Conservation (phyloP, 2,797 vertebrate species). For the Sardinella longiceps region DNA sequence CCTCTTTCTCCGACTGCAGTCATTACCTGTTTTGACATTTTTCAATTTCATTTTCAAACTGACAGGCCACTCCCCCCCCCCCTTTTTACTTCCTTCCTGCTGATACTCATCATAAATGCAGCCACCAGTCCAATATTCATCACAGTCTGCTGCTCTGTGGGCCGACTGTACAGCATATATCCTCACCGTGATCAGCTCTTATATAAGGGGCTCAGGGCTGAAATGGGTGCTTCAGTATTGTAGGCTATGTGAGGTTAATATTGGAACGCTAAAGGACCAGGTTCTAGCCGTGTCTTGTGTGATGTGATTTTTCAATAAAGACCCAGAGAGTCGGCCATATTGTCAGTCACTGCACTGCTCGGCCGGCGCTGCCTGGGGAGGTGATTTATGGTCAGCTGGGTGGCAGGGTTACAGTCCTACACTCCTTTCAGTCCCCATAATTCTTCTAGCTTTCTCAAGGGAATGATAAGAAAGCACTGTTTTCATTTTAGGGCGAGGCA, state of each 20-base stretch:
- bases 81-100: neutral
- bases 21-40: constrained; percentile 10
- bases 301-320: constrained; percentile 73
- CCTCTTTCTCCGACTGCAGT: neutral
- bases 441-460: constrained; percentile 57
- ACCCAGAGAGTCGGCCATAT: constrained; percentile 70
- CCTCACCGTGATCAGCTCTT: too few relatives aligned
- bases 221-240: neutral
- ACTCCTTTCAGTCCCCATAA: constrained; percentile 53
- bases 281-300: constrained; percentile 48
- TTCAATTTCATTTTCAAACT: constrained; percentile 17
- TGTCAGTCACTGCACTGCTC: constrained; percentile 67
- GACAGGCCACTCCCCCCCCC: neutral
- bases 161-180: too few relatives aligned
- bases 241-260: neutral
- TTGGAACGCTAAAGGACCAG: neutral
- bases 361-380: constrained; percentile 62
- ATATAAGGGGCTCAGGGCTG: neutral
- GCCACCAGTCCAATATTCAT: constrained; percentile 4
- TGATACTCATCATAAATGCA: constrained; percentile 11
- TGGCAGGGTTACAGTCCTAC: constrained; percentile 69
- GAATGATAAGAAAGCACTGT: neutral
- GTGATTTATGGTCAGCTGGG: constrained; percentile 74
- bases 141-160: neutral
- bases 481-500: neutral